phyloP scores from a whole-genome alignment of 2,797 vertebrate species.

The Austrolebias charrua region DNA sequence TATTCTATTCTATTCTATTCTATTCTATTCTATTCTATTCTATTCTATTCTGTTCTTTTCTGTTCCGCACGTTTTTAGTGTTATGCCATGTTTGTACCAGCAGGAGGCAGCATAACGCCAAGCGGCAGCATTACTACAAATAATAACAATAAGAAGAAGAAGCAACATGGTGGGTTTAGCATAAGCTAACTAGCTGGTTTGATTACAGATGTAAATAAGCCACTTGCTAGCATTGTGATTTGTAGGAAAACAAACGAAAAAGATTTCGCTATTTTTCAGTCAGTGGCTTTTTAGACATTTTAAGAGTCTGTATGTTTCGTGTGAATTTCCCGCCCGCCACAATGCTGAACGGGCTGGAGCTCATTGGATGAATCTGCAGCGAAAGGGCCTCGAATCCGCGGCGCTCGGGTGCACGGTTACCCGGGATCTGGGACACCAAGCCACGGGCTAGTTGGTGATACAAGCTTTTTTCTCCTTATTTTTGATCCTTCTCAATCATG shows the following conservation, averaged over 20 bases:
- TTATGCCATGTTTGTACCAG: not conserved
- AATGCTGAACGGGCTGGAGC: constrained; percentile 26
- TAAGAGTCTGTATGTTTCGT: constrained; percentile 9
- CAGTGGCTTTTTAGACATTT: constrained; percentile 8
- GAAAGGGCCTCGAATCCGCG: constrained; percentile 57
- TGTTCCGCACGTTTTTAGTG: not conserved
- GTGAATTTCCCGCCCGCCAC: constrained; percentile 22
- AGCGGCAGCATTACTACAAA: not conserved
- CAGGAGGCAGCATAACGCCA: constrained; percentile 18
- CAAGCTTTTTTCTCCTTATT: not conserved
- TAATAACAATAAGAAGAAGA: constrained; percentile 21
- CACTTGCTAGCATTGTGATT: constrained; percentile 34
- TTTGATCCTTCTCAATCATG: constrained; percentile 66
- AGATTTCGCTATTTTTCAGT: not conserved
- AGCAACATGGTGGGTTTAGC: constrained; percentile 13
- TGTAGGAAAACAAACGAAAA: constrained; percentile 21
- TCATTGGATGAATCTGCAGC: constrained; percentile 39
- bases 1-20: too few species aligned
- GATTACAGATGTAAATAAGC: constrained; percentile 36
- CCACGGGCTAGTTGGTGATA: constrained; percentile 4
- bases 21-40: too few species aligned
- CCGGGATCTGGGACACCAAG: constrained; percentile 26
- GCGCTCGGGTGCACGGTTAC: constrained; percentile 49
- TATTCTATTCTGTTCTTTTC: too few species aligned
- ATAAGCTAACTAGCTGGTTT: constrained; percentile 25